Base-by-base conservation (phyloP, 37 sponge, comb jelly and placozoan genomes). In the Lycopodina hypogea region DNA sequence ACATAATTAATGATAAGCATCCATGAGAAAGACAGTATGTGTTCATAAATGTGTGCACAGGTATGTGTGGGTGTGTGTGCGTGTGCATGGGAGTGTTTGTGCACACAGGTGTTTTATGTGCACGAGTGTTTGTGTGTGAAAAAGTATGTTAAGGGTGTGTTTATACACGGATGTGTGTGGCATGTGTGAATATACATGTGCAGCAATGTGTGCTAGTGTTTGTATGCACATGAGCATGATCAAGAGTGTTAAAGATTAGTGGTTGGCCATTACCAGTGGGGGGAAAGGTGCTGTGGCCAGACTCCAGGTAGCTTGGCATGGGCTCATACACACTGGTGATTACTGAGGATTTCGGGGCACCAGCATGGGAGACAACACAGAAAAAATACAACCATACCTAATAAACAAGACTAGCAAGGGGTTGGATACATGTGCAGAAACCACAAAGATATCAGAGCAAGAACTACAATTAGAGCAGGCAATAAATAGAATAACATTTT, bases 301-400 rank as follows among this genome's bases (percentile, higher is more conserved):
- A 62, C 51, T 87, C 87, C 53, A 87, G 61, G 58, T 87, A 87
- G 71, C 87, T 87, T 12, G 87, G 88, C 8, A 79, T 70, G 9
- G 94, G 87, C 32, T 93, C 90, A 65, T 93, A 93, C 23, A 62
- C 72, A 24, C 80, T 32, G 1, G 87, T 65, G 14, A 93, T 87
- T 11, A 73, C 38, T 91, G 83, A 0, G 92, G 90, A 67, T 93
- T 84, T 18, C 98, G 90, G 30, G 98, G 98, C 1, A 97, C 98
- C 64, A 97, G 68, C 37, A 97, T 96, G n/a, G 98, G 96, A 29
- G 98, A 96, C 41, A 97, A 76, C 48, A 95, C 97, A 93, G 63
- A 15, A 59, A n/a, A 66, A n/a, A n/a, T n/a, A n/a, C n/a, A n/a
- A n/a, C n/a, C n/a, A n/a, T n/a, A n/a, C n/a, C n/a, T n/a, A n/a